Base-by-base conservation (phyloP, 2,113 vertebrate species). In the Sylvia atricapilla region DNA sequence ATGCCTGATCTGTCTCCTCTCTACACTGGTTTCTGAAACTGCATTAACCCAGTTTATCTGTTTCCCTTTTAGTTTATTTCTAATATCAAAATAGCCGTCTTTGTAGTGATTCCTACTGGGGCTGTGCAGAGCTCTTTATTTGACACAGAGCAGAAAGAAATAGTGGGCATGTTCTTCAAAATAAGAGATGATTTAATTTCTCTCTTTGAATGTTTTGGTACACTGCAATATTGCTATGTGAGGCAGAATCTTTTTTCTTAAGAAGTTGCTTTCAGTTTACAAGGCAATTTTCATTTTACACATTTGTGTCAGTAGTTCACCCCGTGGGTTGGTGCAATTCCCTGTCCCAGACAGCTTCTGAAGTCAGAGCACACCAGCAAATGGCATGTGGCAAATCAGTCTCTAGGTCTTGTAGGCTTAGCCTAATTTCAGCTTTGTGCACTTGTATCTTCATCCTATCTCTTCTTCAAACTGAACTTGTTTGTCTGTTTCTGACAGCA, bases 401-500 rank as follows among this genome's bases (percentile, higher is more conserved):
- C 63, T 89, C 31, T 68, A 52, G 47, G 30, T 69, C 80, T 90
- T 89, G 25, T 43, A 91, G 72, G 39, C 77, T 90, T 70, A 76
- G n/a, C 79, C 59, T 66, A 13, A 35, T 90, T 90, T 67, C 49
- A 77, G 41, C 59, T 88, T 90, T 50, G 59, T 90, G 59, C 43
- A 30, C 50, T 77, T 80, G 25, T 68, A 37, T 76, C 53, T 79
- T 90, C 49, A 46, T 93, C 49, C 41, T 72, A 53, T 87, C 73
- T 94, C 78, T 91, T 93, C 49, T 68, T 88, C 83, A 79, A 83
- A 66, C 6, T 58, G n/a, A 79, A 82, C 70, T 95, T 88, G 94
- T 90, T 93, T 95, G 92, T 62, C 49, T 20, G 7, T 95, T 90
- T 75, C 55, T 89, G 55, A 69, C 27, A 68, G 87, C 91, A 95